phyloP scores from a whole-genome alignment of 2,797 vertebrate species.

The Gallinago nigripennis region DNA sequence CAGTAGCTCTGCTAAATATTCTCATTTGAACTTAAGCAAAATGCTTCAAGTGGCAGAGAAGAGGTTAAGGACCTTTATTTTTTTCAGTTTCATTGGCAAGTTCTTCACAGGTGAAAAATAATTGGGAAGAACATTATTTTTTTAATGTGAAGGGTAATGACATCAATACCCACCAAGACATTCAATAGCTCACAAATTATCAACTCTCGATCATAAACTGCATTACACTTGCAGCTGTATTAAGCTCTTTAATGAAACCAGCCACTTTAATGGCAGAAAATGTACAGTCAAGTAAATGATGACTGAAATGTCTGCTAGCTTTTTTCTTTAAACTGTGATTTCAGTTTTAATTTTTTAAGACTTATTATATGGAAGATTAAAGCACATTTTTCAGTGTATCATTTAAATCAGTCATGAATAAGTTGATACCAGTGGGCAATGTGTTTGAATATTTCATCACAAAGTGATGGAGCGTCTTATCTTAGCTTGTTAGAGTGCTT shows the following conservation, averaged over 20 bases:
- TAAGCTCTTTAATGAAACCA: conserved; percentile 4
- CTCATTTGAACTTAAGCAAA: neutral
- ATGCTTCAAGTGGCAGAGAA: neutral
- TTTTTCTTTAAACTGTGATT: conserved; percentile 57
- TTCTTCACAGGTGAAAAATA: conserved; percentile 17
- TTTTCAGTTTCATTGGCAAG: neutral
- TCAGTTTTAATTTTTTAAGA: conserved; percentile 70
- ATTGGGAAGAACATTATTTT: neutral
- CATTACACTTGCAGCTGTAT: neutral
- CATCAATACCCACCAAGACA: neutral
- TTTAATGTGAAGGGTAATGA: neutral
- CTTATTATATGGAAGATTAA: conserved; percentile 66
- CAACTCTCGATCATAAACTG: neutral
- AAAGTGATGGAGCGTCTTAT: conserved; percentile 48
- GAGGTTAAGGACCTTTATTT: neutral
- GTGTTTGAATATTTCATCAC: conserved; percentile 72
- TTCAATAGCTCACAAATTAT: neutral
- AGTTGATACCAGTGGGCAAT: conserved; percentile 57
- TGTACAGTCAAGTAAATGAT: neutral
- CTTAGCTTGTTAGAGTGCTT: conserved; percentile 50
- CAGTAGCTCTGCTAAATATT: neutral
- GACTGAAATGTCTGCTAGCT: conserved; percentile 8
- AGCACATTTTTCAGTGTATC: conserved; percentile 58
- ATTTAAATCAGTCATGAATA: conserved; percentile 69
- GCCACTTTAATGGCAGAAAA: neutral